These are phyloP conservation scores for Diadema setosum DNA, from an alignment of 35 echinoderm and acorn worm species.

Conservation along the genomic window DNA sequence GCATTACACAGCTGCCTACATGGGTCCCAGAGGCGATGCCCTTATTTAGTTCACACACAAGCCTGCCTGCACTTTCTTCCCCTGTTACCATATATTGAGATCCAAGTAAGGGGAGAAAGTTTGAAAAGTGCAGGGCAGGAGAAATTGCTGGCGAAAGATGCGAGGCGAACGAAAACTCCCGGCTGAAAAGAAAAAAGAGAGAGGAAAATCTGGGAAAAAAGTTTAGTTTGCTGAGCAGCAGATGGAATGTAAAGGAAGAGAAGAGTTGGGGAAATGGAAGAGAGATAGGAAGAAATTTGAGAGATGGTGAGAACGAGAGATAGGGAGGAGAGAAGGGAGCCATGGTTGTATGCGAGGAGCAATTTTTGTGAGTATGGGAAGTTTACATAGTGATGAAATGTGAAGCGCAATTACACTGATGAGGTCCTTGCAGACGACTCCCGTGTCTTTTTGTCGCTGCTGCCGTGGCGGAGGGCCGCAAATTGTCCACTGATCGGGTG, in stretches of 20 bases:
- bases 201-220: not conserved
- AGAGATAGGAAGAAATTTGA: not conserved
- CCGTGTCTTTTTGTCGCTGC: no score
- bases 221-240: no score
- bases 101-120: no score
- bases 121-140: not conserved
- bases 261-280: not conserved
- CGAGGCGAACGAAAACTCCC: not conserved
- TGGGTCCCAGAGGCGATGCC: not conserved
- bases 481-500: not conserved
- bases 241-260: no score
- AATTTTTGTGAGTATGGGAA: constrained; percentile 5
- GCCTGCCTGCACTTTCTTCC: constrained; percentile 3
- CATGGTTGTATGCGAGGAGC: not conserved
- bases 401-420: constrained; percentile 31
- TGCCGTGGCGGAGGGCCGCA: not conserved
- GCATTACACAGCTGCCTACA: constrained; percentile 6
- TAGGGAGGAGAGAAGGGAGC: not conserved
- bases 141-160: not conserved
- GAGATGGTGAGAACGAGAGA: not conserved
- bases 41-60: not conserved
- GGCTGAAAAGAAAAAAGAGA: not conserved
- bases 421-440: no score
- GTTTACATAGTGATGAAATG: constrained; percentile 22
- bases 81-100: no score